These are phyloP conservation scores for Rugalucina vietnamica DNA, from an alignment of 2,888 invertebrate species.

Conservation along the genomic window DNA sequence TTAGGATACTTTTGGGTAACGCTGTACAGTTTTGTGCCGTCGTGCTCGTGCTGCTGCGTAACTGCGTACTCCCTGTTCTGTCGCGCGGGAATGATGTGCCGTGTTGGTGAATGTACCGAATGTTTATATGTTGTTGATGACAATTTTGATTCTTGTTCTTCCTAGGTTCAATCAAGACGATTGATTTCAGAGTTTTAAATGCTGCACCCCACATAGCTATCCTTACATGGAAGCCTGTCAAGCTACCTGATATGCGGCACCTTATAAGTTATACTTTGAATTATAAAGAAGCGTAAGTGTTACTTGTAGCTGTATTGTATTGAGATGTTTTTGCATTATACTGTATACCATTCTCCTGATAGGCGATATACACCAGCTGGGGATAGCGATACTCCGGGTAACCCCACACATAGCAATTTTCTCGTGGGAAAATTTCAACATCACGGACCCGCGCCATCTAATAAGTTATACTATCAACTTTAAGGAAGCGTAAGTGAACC, in stretches of 20 bases:
- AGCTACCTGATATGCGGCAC: conserved; percentile 87
- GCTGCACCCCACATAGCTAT: conserved; percentile 66
- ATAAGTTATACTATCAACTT: conserved; percentile 95
- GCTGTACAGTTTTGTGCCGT: not conserved
- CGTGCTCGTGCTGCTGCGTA: not conserved
- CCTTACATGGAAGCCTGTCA: conserved; percentile 83
- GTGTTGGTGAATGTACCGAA: not conserved
- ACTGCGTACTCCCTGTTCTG: not conserved
- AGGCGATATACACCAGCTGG: conserved; percentile 60
- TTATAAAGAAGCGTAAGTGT: conserved; percentile 89
- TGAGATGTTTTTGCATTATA: conserved; percentile 11
- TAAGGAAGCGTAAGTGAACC: conserved; percentile 87
- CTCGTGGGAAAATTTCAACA: conserved; percentile 83
- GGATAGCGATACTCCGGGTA: conserved; percentile 42
- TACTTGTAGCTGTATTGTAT: not conserved
- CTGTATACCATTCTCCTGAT: conserved; percentile 22
- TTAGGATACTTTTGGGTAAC: too few relatives aligned
- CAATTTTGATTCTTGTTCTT: not conserved
- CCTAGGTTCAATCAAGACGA: conserved; percentile 65
- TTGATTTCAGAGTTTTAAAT: conserved; percentile 59
- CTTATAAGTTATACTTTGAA: conserved; percentile 95
- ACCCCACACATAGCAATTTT: conserved; percentile 74
- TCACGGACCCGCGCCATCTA: conserved; percentile 89
- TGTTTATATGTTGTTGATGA: not conserved
- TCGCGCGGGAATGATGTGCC: not conserved